Conservation (phyloP, 92 coral and sea anemone genomes). For the Zoanthus solanderi region DNA sequence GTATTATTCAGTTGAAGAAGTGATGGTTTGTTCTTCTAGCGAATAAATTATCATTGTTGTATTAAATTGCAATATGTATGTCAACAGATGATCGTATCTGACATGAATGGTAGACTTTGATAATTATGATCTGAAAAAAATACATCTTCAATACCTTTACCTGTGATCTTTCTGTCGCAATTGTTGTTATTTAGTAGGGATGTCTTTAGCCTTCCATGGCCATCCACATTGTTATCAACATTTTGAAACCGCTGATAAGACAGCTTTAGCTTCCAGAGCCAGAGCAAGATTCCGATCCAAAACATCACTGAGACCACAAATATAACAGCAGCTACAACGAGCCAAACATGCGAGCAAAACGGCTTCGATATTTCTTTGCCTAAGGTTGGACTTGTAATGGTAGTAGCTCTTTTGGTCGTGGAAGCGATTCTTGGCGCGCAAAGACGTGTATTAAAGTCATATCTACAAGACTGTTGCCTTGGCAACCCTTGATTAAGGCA, state of each 20-base stretch:
- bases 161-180: background rate
- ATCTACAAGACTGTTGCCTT: constrained; percentile 65
- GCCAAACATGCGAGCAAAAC: background rate
- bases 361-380: background rate
- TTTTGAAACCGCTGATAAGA: background rate
- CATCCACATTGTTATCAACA: background rate
- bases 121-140: too few species aligned
- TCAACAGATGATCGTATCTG: too few species aligned
- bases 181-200: background rate
- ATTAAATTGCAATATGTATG: too few species aligned
- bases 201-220: background rate
- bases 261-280: constrained; percentile 15
- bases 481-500: constrained; percentile 74
- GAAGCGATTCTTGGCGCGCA: constrained; percentile 13
- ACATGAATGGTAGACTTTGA: too few species aligned
- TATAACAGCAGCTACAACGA: constrained; percentile 7
- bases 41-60: too few species aligned
- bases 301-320: constrained; percentile 8
- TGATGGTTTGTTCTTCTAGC: too few species aligned
- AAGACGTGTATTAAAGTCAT: constrained; percentile 35
- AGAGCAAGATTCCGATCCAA: background rate
- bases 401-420: background rate
- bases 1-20: too few species aligned
- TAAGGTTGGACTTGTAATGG: background rate
- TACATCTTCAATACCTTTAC: background rate